Percentiles rank a stretch among this genome's conserved stretches.
Conservation (phyloP, 2,797 vertebrate species). For the Spondyliosoma cantharus region DNA sequence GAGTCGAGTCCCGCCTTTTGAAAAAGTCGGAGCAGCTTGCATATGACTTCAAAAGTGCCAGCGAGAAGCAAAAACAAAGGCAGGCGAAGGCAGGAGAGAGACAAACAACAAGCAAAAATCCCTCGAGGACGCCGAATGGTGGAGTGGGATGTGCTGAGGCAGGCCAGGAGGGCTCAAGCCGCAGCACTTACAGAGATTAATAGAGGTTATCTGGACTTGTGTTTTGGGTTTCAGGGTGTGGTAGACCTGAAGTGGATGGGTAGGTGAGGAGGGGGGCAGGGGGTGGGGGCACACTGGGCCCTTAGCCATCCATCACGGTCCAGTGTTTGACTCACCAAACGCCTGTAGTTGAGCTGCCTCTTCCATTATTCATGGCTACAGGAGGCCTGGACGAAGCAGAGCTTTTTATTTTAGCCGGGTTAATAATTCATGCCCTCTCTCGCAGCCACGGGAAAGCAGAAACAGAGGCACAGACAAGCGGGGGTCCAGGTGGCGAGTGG, state of each 20-base stretch:
- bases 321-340: conserved; percentile 85
- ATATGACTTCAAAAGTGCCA: conserved; percentile 47
- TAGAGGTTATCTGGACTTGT: conserved; percentile 66
- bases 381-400: conserved; percentile 82
- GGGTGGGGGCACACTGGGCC: conserved; percentile 66
- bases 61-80: conserved; percentile 57
- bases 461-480: conserved; percentile 74
- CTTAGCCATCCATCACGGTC: conserved; percentile 81
- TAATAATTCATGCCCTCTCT: conserved; percentile 87
- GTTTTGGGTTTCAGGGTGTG: conserved; percentile 71
- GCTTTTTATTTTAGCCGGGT: conserved; percentile 87
- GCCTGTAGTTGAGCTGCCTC: conserved; percentile 82
- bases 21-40: conserved; percentile 36
- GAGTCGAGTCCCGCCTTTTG: conserved; percentile 40
- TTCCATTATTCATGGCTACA: conserved; percentile 87
- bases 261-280: conserved; percentile 33
- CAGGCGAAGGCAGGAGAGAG: conserved; percentile 42
- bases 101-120: conserved; percentile 59
- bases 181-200: conserved; percentile 68
- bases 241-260: conserved; percentile 61
- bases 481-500: conserved; percentile 77
- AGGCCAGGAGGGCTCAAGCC: conserved; percentile 45
- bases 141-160: conserved; percentile 43
- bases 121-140: conserved; percentile 45
- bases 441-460: conserved; percentile 78